phyloP scores from a whole-genome alignment of 1,140 invertebrate species.

The Kradibia gibbosae region DNA sequence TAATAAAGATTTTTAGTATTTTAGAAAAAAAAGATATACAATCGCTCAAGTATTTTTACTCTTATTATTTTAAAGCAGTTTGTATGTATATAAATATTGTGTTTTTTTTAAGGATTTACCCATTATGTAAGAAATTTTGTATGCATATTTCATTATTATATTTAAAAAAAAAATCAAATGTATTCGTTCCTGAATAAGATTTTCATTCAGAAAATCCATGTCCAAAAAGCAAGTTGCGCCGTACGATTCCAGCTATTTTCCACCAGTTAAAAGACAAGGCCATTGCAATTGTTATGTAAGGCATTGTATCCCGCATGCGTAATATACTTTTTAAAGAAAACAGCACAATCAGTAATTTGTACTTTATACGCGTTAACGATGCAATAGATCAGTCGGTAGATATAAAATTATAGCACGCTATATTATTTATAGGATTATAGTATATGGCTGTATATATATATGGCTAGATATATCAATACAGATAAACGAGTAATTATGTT shows the following conservation, averaged over 20 bases:
- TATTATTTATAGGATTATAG: conserved; percentile 28
- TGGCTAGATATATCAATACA: background rate
- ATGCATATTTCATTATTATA: too few species aligned
- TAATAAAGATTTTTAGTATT: too few species aligned
- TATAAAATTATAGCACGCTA: conserved; percentile 12
- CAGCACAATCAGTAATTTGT: conserved; percentile 23
- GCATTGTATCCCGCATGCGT: background rate
- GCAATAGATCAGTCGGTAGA: conserved; percentile 27
- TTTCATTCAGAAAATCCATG: background rate
- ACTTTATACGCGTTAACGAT: conserved; percentile 9
- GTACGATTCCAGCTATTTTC: background rate
- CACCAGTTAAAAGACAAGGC: background rate
- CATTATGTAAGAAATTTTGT: too few species aligned
- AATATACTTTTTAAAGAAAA: conserved; percentile 34
- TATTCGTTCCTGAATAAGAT: background rate
- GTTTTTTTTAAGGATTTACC: too few species aligned
- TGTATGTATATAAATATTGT: too few species aligned
- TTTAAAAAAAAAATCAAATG: too few species aligned
- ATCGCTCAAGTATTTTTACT: too few species aligned
- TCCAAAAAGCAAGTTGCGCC: background rate
- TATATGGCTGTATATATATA: background rate
- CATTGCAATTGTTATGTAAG: conserved; percentile 11
- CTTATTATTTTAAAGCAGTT: too few species aligned
- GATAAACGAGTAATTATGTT: conserved; percentile 24
- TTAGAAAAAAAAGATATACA: too few species aligned